phyloP scores from a whole-genome alignment of 2,113 vertebrate species.

The Melanocharis versteri region DNA sequence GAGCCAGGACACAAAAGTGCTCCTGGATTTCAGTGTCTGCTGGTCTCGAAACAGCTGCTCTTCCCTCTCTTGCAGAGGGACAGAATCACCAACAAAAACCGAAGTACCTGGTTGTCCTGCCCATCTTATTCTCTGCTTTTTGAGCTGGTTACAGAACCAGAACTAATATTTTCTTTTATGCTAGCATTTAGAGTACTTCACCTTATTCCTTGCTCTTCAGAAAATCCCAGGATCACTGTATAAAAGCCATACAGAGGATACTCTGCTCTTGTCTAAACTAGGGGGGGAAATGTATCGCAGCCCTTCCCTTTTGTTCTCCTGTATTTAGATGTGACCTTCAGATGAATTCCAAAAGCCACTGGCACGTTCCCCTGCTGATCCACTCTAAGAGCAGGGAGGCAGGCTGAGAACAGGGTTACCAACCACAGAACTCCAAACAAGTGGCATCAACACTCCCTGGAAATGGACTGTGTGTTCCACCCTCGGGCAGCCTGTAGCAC shows the following conservation, averaged over 20 bases:
- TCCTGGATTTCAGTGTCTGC: background rate
- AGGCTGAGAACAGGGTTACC: background rate
- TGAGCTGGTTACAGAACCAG: background rate
- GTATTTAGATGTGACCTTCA: slow-evolving; percentile 1
- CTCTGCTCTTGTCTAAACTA: background rate
- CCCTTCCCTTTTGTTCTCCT: background rate
- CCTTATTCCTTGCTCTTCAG: background rate
- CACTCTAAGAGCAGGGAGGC: background rate
- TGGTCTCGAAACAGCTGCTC: background rate
- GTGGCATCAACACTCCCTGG: background rate
- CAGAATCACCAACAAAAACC: background rate
- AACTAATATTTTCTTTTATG: background rate
- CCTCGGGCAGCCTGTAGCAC: background rate
- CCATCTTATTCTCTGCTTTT: background rate
- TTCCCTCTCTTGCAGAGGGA: background rate
- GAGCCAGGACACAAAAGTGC: background rate
- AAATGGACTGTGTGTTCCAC: background rate
- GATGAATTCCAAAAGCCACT: background rate
- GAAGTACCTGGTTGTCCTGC: background rate
- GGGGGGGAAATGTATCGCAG: rapidly evolving
- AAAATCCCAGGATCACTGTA: background rate
- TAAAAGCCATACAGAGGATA: background rate
- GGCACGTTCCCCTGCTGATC: background rate
- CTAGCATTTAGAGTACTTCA: background rate
- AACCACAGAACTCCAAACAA: background rate